phyloP scores from a whole-genome alignment of 2,797 vertebrate genomes.

The Glossophaga mutica region DNA sequence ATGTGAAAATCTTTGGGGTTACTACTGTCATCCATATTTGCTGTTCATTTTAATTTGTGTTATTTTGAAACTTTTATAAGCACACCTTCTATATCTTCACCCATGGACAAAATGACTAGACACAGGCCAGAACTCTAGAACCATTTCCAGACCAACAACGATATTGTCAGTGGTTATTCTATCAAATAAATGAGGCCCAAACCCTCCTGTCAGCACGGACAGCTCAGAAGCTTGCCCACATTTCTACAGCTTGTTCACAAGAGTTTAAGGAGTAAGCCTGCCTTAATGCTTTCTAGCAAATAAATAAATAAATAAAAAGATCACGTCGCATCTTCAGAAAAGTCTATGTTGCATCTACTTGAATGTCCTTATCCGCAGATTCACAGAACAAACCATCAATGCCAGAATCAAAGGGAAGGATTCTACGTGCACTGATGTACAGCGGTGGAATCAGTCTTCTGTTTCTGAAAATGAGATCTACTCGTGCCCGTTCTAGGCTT shows the following conservation, averaged over 20 bases:
- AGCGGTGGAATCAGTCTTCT: background rate
- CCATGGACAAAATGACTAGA: background rate
- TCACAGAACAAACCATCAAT: background rate
- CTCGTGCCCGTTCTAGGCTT: background rate
- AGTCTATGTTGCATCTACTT: background rate
- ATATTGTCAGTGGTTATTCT: background rate
- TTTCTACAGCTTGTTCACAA: background rate
- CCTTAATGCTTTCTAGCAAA: background rate
- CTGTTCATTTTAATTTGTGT: background rate
- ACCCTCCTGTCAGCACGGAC: background rate
- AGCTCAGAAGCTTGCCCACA: background rate
- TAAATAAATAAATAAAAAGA: background rate
- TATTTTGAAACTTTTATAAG: background rate
- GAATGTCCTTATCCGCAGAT: background rate
- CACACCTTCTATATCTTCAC: background rate
- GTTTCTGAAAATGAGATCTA: background rate
- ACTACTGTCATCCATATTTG: background rate
- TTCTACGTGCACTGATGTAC: background rate
- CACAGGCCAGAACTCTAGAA: background rate
- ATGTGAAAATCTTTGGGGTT: conserved; percentile 7
- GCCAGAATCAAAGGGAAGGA: background rate
- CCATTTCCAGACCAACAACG: background rate
- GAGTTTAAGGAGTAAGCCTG: background rate
- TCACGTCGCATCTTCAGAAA: conserved; percentile 2
- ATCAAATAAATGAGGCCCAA: background rate